Conservation (phyloP, 2,888 invertebrate genomes). For the Myopa testacea region DNA sequence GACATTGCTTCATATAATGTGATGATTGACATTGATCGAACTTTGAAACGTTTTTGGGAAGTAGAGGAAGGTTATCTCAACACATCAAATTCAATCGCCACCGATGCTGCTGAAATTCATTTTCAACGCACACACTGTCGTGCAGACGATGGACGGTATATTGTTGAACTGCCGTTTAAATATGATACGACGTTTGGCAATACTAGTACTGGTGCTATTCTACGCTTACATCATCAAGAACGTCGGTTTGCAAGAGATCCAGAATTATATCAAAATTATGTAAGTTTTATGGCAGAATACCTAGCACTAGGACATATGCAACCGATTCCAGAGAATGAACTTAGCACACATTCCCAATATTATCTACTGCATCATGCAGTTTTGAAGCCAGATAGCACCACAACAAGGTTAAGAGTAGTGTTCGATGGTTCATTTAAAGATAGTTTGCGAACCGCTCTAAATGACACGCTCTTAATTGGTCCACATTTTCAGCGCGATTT, state of each 20-base stretch:
- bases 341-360: not conserved
- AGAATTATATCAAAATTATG: slow-evolving; percentile 5
- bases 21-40: slow-evolving; percentile 12
- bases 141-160: slow-evolving; percentile 2
- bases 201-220: slow-evolving; percentile 4
- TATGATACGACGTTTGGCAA: not conserved
- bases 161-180: slow-evolving; percentile 1
- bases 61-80: slow-evolving; percentile 16
- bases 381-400: slow-evolving; percentile 8
- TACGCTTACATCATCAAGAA: slow-evolving; percentile 9
- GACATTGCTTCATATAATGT: slow-evolving; percentile 2
- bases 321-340: slow-evolving; percentile 1
- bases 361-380: slow-evolving; percentile 4
- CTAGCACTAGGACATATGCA: slow-evolving; percentile 1
- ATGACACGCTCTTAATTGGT: not conserved
- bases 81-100: not conserved
- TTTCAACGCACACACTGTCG: slow-evolving; percentile 13
- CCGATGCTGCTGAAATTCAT: slow-evolving; percentile 9
- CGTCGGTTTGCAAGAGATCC: slow-evolving; percentile 2
- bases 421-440: slow-evolving; percentile 9
- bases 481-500: slow-evolving; percentile 8
- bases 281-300: slow-evolving; percentile 7
- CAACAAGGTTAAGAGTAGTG: slow-evolving; percentile 1
- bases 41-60: slow-evolving; percentile 23
- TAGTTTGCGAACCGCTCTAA: not conserved